phyloP scores from a whole-genome alignment of 2,113 vertebrate species.

The Catharus minimus region DNA sequence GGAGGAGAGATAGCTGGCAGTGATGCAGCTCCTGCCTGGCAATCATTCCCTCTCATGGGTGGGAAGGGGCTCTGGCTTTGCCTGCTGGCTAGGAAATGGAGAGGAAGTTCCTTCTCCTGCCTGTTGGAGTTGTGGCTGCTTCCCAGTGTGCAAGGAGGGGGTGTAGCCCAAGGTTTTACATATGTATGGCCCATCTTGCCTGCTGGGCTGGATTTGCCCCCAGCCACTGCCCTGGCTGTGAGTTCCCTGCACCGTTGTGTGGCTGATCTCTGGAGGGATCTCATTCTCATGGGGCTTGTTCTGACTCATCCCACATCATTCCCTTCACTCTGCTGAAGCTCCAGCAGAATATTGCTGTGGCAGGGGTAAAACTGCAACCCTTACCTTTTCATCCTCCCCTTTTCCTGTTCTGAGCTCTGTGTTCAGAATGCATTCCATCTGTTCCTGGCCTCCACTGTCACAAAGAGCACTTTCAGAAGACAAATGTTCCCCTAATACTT shows the following conservation, averaged over 20 bases:
- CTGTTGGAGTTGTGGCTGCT: neutral
- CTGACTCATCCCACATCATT: neutral
- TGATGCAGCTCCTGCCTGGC: neutral
- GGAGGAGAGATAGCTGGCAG: neutral
- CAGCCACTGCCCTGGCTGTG: accelerated
- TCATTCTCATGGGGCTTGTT: neutral
- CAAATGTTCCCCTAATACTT: neutral
- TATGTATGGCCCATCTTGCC: neutral
- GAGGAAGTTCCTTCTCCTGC: neutral
- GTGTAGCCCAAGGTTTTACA: neutral
- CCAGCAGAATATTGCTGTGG: neutral
- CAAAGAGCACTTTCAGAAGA: neutral
- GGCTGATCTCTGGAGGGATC: neutral
- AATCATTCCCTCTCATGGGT: neutral
- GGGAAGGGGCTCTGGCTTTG: neutral
- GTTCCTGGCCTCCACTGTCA: neutral
- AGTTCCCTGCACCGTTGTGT: neutral
- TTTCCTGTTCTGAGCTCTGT: neutral
- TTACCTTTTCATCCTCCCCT: neutral
- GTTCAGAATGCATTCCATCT: neutral
- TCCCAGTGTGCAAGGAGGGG: accelerated
- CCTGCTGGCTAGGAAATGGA: neutral
- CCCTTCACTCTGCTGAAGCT: neutral
- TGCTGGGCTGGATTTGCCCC: neutral
- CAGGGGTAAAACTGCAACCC: neutral